Evolutionary conservation across 2,888 invertebrate species (phyloP), one percentile per base, ranked within the genome.

Genomic region (Sminthurides aquaticus): DNA sequence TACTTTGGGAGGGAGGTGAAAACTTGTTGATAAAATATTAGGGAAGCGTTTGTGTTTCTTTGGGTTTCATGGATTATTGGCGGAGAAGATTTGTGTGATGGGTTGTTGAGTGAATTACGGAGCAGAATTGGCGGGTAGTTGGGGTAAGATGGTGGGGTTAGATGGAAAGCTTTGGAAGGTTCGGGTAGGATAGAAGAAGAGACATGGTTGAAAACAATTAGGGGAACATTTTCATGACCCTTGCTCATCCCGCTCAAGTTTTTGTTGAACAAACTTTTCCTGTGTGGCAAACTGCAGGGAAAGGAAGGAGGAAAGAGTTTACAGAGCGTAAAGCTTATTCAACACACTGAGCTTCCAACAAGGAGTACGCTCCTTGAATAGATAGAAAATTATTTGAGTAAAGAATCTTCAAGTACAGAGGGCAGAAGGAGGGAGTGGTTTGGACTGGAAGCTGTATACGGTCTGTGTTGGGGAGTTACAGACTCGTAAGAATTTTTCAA

Each of bases 221-320:
- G 52, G 52, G 18, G 52, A 52, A 15, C 20, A 52, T 52, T 52
- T 52, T 52, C 52, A 52, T 52, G 52, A 52, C 52, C 52, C 22
- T 22, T 52, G 52, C 20, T 52, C 52, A 52, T 52, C 52, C 22
- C 15, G 20, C 52, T 5, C 5, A 52, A 52, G 52, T 52, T 52
- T 52, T 52, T 52, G 20, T 34, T 52, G 11, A 20, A 5, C 5
- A 8, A 52, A 52, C 52, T 52, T 52, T 52, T 34, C 43, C 43
- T 11, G 8, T 15, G 8, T 34, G 43, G 8, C 43, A 11, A 34
- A 34, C 5, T n/a, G n/a, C n/a, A n/a, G 8, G 5, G 15, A 11
- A 15, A 34, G 43, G 43, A 15, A 34, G 15, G 43, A 34, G 8
- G 43, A 34, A 11, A 15, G 43, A 34, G 43, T 34, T 34, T 34